phyloP scores from a whole-genome alignment of 2,797 vertebrate species.

The Sebastes matsubarae region DNA sequence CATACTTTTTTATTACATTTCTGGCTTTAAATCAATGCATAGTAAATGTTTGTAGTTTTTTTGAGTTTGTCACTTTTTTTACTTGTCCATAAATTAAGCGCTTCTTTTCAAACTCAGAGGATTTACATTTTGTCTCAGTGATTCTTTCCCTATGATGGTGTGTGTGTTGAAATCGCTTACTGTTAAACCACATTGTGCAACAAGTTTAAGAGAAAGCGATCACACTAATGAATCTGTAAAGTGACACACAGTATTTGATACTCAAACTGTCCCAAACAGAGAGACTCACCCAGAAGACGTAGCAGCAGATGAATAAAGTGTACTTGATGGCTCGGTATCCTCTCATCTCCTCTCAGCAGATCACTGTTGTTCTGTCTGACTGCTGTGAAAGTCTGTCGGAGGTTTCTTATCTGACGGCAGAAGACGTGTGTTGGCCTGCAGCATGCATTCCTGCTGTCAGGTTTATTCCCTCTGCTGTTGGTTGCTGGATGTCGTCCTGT shows the following conservation, averaged over 20 bases:
- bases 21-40: neutral
- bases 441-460: conserved; percentile 48
- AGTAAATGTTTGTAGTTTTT: neutral
- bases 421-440: conserved; percentile 58
- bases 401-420: neutral
- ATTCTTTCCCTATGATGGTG: neutral
- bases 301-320: conserved; percentile 82
- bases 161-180: neutral
- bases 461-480: neutral
- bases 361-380: neutral
- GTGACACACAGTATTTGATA: neutral
- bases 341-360: conserved; percentile 62
- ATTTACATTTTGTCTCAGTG: neutral
- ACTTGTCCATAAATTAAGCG: neutral
- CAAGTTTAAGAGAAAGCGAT: neutral
- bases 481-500: neutral
- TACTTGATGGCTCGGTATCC: conserved; percentile 78
- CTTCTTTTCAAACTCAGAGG: neutral
- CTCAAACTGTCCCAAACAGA: neutral
- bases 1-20: neutral
- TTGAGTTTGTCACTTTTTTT: neutral
- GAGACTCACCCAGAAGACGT: conserved; percentile 83
- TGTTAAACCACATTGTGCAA: neutral
- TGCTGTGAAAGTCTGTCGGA: neutral
- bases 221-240: neutral